Evolutionary conservation across 2,113 vertebrate genomes (phyloP).

Genomic region (Microcebus jonahi): DNA sequence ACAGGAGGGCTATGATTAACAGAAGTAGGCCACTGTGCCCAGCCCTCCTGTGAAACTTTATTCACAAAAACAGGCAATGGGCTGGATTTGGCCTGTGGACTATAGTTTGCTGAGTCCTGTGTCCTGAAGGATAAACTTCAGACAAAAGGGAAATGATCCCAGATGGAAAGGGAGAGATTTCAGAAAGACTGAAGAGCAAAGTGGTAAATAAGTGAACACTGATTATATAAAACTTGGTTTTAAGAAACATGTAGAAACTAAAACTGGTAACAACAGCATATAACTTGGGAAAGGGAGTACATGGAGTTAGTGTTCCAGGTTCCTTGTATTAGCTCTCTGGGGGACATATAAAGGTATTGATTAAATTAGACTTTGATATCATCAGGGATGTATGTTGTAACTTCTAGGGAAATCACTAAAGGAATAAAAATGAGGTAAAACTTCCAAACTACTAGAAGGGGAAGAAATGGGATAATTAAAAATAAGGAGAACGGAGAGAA

Average conservation of each 20-base stretch:
- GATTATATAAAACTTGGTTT: neutral
- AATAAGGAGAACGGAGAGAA: neutral
- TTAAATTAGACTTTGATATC: neutral
- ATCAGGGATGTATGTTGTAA: neutral
- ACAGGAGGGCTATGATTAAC: too few species aligned
- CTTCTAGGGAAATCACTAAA: neutral
- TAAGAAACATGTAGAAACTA: neutral
- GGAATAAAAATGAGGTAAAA: slow-evolving; percentile 38
- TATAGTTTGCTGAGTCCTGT: neutral
- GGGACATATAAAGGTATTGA: neutral
- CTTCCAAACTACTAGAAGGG: neutral
- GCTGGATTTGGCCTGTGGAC: neutral
- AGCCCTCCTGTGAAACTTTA: neutral
- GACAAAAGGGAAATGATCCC: slow-evolving; percentile 28
- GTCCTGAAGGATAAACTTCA: slow-evolving; percentile 16
- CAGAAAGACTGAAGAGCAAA: slow-evolving; percentile 19
- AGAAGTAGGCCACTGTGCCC: too few species aligned
- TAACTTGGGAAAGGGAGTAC: neutral
- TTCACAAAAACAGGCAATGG: slow-evolving; percentile 42
- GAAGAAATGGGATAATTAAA: neutral
- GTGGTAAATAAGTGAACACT: neutral
- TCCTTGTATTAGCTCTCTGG: neutral
- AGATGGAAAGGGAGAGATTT: neutral
- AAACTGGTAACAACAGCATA: neutral
- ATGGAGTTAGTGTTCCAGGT: neutral